Percentiles rank a stretch among this genome's conserved stretches.
phyloP scores from a whole-genome alignment of 2,113 vertebrate genomes.

The Oryctolagus cuniculus region DNA sequence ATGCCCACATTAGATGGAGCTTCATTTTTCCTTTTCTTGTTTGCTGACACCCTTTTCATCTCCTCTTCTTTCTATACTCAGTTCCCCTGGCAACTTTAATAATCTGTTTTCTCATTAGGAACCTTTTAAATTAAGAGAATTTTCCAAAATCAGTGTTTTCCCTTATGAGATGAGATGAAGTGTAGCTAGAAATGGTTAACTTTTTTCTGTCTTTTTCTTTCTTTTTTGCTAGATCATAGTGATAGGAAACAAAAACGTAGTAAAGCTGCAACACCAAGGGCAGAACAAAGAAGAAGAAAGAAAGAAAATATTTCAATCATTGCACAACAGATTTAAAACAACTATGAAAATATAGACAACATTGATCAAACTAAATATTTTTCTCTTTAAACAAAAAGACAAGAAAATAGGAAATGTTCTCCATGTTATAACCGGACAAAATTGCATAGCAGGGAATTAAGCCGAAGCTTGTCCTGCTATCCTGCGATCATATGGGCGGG shows the following conservation, averaged over 20 bases:
- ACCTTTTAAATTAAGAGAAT: background rate
- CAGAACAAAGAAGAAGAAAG: background rate
- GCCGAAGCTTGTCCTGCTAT: background rate
- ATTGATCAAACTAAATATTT: background rate
- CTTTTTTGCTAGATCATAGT: background rate
- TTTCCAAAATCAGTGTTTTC: constrained; percentile 13
- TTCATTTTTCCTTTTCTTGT: background rate
- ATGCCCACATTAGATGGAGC: background rate
- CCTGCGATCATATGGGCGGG: no score
- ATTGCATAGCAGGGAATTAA: background rate
- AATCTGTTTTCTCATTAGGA: background rate
- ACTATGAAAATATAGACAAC: background rate
- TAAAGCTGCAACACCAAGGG: background rate
- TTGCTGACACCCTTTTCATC: background rate
- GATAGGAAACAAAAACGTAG: background rate
- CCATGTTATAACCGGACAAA: background rate
- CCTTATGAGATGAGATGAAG: background rate
- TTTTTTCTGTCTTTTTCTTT: background rate
- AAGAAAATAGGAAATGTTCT: background rate
- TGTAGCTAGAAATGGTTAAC: background rate
- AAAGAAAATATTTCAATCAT: background rate
- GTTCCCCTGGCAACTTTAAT: constrained; percentile 37
- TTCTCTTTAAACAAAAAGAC: background rate
- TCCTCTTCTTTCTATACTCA: background rate
- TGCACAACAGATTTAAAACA: background rate